phyloP scores from a whole-genome alignment of 2,888 invertebrate species.

The Lochmaea crataegi region DNA sequence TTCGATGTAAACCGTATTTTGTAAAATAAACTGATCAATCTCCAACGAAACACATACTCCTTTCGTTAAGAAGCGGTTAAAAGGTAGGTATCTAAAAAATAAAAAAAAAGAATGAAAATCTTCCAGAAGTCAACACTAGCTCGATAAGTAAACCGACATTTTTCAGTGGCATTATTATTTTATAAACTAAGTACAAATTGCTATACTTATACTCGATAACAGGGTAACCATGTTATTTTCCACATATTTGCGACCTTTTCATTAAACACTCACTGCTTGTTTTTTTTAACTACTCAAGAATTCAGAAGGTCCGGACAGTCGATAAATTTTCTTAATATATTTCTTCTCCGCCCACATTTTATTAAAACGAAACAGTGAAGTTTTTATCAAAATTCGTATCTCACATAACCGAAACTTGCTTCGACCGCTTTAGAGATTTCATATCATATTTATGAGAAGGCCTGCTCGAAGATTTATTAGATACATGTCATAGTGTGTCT shows the following conservation, averaged over 20 bases:
- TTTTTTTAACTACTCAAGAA: conserved; percentile 47
- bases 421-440: conserved; percentile 55
- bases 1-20: background rate
- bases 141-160: conserved; percentile 52
- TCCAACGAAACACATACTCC: background rate
- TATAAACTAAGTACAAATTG: conserved; percentile 61
- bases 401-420: conserved; percentile 27
- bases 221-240: conserved; percentile 59
- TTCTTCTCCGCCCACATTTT: conserved; percentile 59
- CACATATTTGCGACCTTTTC: conserved; percentile 59
- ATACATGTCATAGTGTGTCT: conserved; percentile 56
- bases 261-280: conserved; percentile 45
- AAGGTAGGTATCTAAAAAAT: background rate
- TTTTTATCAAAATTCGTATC: conserved; percentile 34
- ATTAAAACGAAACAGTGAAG: conserved; percentile 52
- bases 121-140: conserved; percentile 25
- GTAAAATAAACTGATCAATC: background rate
- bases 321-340: conserved; percentile 61
- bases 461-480: conserved; percentile 58
- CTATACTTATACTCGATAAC: conserved; percentile 60
- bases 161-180: conserved; percentile 60
- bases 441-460: conserved; percentile 58
- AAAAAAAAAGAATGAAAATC: conserved; percentile 12
- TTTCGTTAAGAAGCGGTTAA: background rate
- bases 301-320: conserved; percentile 56